Base-by-base conservation (phyloP, 2,797 vertebrate species). In the Enteromius anoplus region DNA sequence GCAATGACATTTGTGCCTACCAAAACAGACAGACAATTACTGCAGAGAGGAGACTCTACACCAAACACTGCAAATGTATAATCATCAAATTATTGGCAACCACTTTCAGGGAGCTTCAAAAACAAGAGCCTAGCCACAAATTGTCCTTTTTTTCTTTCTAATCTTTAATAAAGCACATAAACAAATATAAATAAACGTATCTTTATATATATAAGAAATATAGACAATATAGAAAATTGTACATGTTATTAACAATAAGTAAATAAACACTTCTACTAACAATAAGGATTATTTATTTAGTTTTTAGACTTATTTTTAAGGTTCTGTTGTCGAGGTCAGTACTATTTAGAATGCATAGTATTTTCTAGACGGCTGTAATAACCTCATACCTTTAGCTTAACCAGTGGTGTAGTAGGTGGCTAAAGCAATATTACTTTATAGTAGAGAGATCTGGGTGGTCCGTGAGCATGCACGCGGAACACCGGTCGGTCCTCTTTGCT, bases 1-100 rank as follows among this genome's bases (percentile, higher is more conserved):
- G 88, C 92, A 94, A 92, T 93, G 93, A 93, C 93, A 94, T 91
- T 84, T 88, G 86, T 88, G 90, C 91, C 92, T 91, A 92, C 89
- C 87, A 90, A 93, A 93, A 93, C 90, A 93, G 85, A 88, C 90
- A 90, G 83, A 86, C 77, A 87, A 87, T 91, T 93, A 93, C 82
- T 85, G 87, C 66, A 58, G 84, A 88, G 79, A 86, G 85, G 69
- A 87, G 86, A 84, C 90, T 89, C 42, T 86, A 77, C 76, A 75
- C 78, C 81, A 82, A 81, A 87, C 69, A 88, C 87, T 79, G 85
- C 70, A 89, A 89, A 89, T 85, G 26, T 71, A 75, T 80, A 83
- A 81, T 85, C 78, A 78, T 76, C 81, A 85, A 85, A 84, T 86
- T 78, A 88, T 87, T 83, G 78, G 80, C 85, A 88, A 85, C 91